Conservation (phyloP, 2,888 invertebrate species). For the Andrena hattorfiana region DNA sequence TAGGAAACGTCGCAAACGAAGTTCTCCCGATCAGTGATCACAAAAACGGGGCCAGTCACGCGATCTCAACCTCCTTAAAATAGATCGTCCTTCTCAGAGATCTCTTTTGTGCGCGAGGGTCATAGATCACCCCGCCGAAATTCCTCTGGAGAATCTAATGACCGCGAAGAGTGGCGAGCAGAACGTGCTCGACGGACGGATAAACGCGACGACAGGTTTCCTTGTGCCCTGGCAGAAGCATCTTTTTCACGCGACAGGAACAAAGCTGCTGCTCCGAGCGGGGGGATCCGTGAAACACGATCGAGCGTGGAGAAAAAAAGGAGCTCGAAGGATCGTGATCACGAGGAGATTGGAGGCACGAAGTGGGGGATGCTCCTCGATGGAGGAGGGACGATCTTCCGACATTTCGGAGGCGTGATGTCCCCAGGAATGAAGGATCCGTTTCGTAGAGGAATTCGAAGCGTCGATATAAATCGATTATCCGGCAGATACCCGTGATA, state of each 20-base stretch:
- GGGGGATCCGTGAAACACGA: slow-evolving; percentile 33
- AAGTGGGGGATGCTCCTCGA: too few species aligned
- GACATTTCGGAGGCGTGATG: slow-evolving; percentile 27
- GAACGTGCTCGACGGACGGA: slow-evolving; percentile 53
- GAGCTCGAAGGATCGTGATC: not conserved
- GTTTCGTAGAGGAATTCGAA: slow-evolving; percentile 56
- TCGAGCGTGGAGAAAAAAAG: slow-evolving; percentile 6
- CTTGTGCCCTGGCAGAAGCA: slow-evolving; percentile 59
- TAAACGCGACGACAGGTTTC: slow-evolving; percentile 68
- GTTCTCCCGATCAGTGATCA: slow-evolving; percentile 14
- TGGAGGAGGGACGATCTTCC: not conserved
- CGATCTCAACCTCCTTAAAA: not conserved
- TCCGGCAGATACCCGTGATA: slow-evolving; percentile 71
- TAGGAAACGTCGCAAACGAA: not conserved
- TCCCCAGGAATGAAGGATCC: slow-evolving; percentile 24
- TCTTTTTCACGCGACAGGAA: slow-evolving; percentile 49
- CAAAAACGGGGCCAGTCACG: not conserved
- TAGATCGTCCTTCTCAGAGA: slow-evolving; percentile 18
- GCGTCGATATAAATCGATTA: slow-evolving; percentile 75
- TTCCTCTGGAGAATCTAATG: slow-evolving; percentile 61
- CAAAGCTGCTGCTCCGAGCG: slow-evolving; percentile 12
- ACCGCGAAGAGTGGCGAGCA: slow-evolving; percentile 58
- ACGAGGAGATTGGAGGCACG: not conserved
- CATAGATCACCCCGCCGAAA: slow-evolving; percentile 45
- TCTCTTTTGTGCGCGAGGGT: slow-evolving; percentile 41